Conservation (phyloP, 2,113 vertebrate genomes). For the Lucifuga dentata region DNA sequence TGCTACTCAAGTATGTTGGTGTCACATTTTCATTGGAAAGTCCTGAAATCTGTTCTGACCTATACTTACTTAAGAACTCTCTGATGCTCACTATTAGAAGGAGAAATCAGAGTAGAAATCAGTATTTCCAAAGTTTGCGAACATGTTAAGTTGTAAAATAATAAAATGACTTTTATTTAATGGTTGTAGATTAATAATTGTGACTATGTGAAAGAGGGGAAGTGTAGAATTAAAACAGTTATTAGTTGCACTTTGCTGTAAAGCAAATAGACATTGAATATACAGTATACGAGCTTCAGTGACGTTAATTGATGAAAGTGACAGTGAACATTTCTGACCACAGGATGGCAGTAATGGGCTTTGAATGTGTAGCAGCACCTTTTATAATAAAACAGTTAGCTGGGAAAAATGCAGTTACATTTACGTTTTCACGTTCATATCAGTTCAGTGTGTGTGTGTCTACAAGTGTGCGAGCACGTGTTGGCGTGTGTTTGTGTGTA, state of each 20-base stretch:
- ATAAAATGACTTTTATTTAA: too few species aligned
- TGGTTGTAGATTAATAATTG: too few species aligned
- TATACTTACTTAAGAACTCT: slow-evolving; percentile 72
- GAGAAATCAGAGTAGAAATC: slow-evolving; percentile 32
- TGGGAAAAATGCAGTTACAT: too few species aligned
- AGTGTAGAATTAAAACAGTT: background rate
- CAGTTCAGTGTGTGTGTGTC: too few species aligned
- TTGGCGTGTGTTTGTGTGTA: slow-evolving; percentile 5
- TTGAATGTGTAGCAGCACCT: too few species aligned
- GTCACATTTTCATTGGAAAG: background rate
- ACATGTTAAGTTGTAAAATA: too few species aligned
- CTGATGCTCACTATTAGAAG: slow-evolving; percentile 58
- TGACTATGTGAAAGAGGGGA: background rate
- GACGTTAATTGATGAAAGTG: background rate
- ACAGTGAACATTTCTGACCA: slow-evolving; percentile 54
- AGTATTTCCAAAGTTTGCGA: slow-evolving; percentile 21
- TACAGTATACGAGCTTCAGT: background rate
- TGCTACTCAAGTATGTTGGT: background rate
- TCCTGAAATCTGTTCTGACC: slow-evolving; percentile 15
- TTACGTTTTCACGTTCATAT: too few species aligned
- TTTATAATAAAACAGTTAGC: too few species aligned
- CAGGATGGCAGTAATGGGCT: slow-evolving; percentile 66
- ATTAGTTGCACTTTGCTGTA: too few species aligned
- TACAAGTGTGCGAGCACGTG: background rate
- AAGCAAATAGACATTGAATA: slow-evolving; percentile 12